These are phyloP conservation scores for Beroe ovata DNA, from an alignment of 37 sponge, comb jelly and placozoan genomes.

Conservation along the genomic window DNA sequence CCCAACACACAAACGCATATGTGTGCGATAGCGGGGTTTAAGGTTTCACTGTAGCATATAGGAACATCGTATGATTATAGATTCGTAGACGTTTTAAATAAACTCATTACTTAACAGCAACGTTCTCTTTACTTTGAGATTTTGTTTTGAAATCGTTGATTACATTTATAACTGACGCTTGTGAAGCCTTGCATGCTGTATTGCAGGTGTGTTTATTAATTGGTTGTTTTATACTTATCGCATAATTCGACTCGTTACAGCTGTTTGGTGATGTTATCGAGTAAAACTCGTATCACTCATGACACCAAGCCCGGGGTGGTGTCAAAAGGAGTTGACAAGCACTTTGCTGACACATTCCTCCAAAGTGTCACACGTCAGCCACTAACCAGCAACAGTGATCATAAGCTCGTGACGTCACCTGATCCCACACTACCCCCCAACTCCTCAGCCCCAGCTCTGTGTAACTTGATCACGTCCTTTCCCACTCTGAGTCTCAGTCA, in stretches of 20 bases:
- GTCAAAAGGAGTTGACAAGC: not conserved
- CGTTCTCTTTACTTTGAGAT: too few species aligned
- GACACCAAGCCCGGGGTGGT: too few species aligned
- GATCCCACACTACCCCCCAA: too few species aligned
- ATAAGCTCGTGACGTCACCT: too few species aligned
- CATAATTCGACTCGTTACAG: too few species aligned
- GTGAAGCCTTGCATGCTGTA: too few species aligned
- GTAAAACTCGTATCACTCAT: not conserved
- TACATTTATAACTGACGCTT: not conserved
- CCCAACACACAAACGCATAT: too few species aligned
- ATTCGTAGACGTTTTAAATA: too few species aligned
- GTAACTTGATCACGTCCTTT: not conserved
- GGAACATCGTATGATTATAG: too few species aligned
- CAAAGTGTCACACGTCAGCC: not conserved
- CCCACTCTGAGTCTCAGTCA: not conserved
- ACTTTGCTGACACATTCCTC: constrained; percentile 64
- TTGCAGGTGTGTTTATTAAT: too few species aligned
- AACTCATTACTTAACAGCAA: too few species aligned
- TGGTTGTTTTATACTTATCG: too few species aligned
- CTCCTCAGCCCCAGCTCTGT: not conserved
- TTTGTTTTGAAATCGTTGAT: not conserved
- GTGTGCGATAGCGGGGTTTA: not conserved
- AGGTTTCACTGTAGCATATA: not conserved
- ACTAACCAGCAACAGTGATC: not conserved
- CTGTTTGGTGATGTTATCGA: not conserved